Evolutionary conservation across 2,888 invertebrate genomes (phyloP).

Genomic region (Heterodera filipjevi): DNA sequence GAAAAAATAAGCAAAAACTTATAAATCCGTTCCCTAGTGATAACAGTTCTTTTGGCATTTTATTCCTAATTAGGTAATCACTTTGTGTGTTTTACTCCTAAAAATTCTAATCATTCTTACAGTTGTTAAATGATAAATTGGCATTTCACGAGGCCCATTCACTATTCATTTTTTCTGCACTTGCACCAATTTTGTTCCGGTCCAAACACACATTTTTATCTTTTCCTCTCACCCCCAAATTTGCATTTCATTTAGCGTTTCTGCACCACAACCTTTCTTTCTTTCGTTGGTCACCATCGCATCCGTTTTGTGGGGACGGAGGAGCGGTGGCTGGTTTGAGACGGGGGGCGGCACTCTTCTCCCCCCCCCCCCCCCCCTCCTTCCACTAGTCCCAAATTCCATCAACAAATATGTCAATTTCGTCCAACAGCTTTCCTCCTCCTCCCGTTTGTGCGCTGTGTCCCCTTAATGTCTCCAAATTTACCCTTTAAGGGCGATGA

Average conservation of each 20-base stretch:
- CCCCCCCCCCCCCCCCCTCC: background rate
- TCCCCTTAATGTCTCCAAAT: background rate
- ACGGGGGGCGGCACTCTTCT: background rate
- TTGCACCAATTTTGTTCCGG: background rate
- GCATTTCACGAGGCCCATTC: background rate
- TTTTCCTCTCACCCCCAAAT: background rate
- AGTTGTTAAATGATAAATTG: no score
- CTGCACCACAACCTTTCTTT: background rate
- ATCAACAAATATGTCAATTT: constrained; percentile 7
- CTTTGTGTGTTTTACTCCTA: background rate
- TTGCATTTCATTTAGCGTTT: background rate
- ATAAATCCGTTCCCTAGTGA: no score
- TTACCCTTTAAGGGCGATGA: background rate
- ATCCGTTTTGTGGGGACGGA: background rate
- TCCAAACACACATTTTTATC: background rate
- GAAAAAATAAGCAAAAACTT: no score
- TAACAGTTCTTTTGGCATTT: no score
- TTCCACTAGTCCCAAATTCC: background rate
- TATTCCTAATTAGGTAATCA: no score
- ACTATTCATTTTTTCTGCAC: background rate
- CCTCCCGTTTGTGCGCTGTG: background rate
- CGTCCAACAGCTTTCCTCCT: background rate
- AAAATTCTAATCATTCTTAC: background rate
- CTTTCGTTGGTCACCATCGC: background rate
- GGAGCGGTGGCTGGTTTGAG: background rate